phyloP scores from a whole-genome alignment of 2,113 vertebrate genomes.

The Hemiscyllium ocellatum region DNA sequence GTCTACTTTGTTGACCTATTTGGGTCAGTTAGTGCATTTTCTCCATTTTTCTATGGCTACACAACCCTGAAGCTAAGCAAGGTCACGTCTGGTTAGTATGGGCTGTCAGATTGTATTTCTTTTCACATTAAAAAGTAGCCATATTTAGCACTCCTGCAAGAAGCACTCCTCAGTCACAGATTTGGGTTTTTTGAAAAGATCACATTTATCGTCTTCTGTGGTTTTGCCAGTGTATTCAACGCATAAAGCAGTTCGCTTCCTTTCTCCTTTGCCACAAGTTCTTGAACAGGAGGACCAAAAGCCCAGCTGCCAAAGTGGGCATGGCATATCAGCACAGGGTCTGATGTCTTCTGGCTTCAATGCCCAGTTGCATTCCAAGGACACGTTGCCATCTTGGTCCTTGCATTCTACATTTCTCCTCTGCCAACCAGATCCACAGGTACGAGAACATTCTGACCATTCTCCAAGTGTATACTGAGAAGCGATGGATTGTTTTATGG shows the following conservation, averaged over 20 bases:
- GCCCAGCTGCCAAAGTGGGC: slow-evolving; percentile 73
- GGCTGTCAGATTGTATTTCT: slow-evolving; percentile 29
- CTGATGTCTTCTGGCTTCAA: slow-evolving; percentile 75
- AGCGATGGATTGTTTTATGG: slow-evolving; percentile 64
- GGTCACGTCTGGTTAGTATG: slow-evolving; percentile 41
- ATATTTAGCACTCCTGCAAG: slow-evolving; percentile 62
- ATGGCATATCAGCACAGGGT: slow-evolving; percentile 72
- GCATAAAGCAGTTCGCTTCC: slow-evolving; percentile 62
- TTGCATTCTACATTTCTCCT: slow-evolving; percentile 75
- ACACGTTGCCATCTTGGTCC: slow-evolving; percentile 63
- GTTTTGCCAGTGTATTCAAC: slow-evolving; percentile 64
- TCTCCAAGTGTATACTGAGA: slow-evolving; percentile 80
- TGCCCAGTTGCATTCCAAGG: slow-evolving; percentile 64
- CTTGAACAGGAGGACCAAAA: slow-evolving; percentile 74
- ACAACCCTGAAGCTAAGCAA: slow-evolving; percentile 41
- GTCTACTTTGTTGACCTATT: slow-evolving; percentile 41
- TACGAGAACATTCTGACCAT: slow-evolving; percentile 87
- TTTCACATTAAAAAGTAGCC: background rate
- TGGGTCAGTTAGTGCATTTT: slow-evolving; percentile 49
- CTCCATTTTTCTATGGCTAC: slow-evolving; percentile 43
- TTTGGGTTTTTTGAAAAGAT: slow-evolving; percentile 53
- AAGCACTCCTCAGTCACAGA: slow-evolving; percentile 51
- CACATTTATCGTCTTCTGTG: slow-evolving; percentile 60
- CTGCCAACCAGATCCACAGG: slow-evolving; percentile 83
- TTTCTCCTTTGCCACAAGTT: slow-evolving; percentile 63